A percentile compares a stretch with the other conserved stretches of the same genome.
phyloP scores from a whole-genome alignment of 2,888 invertebrate genomes.

The Antheraea assamensis region DNA sequence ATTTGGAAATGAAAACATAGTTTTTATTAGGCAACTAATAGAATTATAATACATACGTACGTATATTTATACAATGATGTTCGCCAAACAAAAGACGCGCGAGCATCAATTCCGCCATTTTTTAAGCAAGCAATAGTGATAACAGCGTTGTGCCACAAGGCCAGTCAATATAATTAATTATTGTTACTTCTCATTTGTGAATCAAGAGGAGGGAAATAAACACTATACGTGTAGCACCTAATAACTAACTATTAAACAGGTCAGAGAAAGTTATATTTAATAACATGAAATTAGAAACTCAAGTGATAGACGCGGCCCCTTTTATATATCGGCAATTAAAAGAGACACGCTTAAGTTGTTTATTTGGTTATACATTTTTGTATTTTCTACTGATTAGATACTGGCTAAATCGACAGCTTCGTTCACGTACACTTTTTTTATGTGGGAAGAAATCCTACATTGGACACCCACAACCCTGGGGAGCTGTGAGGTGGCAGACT shows the following conservation, averaged over 20 bases:
- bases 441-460: too few relatives aligned
- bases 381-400: neutral
- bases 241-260: conserved; percentile 60
- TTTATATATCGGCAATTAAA: conserved; percentile 30
- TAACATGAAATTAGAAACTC: conserved; percentile 51
- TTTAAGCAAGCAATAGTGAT: neutral
- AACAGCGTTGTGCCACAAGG: neutral
- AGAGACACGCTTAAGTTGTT: neutral
- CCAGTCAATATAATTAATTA: neutral
- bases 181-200: neutral
- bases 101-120: neutral
- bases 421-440: neutral
- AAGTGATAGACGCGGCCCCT: conserved; percentile 39
- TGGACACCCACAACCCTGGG: too few relatives aligned
- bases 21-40: too few relatives aligned
- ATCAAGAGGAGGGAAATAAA: conserved; percentile 11
- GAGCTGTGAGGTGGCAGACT: too few relatives aligned
- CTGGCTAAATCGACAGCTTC: neutral
- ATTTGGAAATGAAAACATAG: too few relatives aligned
- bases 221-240: conserved; percentile 42
- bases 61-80: too few relatives aligned
- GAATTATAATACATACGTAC: too few relatives aligned
- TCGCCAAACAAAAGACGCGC: neutral
- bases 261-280: conserved; percentile 54
- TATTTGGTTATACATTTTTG: neutral